Conservation (phyloP, 2,113 vertebrate genomes). For the Fukomys damarensis region DNA sequence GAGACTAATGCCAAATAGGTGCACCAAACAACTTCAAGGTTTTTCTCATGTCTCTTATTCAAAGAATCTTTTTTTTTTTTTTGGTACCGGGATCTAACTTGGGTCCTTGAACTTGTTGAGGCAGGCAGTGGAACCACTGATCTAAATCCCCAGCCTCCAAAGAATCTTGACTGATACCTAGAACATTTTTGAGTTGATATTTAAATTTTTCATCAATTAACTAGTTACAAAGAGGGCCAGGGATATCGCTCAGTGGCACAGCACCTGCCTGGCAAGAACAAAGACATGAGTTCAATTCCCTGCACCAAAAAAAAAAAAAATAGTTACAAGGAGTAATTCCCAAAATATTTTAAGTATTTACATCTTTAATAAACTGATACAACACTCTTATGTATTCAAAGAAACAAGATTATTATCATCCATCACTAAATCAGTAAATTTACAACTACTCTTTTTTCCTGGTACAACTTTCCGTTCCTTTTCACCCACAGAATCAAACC, state of each 20-base stretch:
- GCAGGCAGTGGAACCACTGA: too few relatives aligned
- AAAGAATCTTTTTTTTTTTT: too few relatives aligned
- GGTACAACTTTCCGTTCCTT: constrained; percentile 25
- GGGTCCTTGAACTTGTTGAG: too few relatives aligned
- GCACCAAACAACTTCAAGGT: constrained; percentile 11
- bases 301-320: too few relatives aligned
- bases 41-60: background rate
- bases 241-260: too few relatives aligned
- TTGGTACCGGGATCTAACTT: too few relatives aligned
- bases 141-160: too few relatives aligned
- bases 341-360: background rate
- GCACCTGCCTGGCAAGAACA: too few relatives aligned
- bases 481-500: background rate
- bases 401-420: background rate
- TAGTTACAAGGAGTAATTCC: background rate
- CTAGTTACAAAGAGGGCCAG: background rate
- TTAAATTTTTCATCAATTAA: constrained; percentile 38
- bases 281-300: too few relatives aligned
- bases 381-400: background rate
- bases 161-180: background rate
- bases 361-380: constrained; percentile 30
- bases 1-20: background rate
- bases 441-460: constrained; percentile 8
- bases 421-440: constrained; percentile 33
- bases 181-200: background rate